Conservation (phyloP, 2,113 vertebrate genomes). For the Galeopterus variegatus region DNA sequence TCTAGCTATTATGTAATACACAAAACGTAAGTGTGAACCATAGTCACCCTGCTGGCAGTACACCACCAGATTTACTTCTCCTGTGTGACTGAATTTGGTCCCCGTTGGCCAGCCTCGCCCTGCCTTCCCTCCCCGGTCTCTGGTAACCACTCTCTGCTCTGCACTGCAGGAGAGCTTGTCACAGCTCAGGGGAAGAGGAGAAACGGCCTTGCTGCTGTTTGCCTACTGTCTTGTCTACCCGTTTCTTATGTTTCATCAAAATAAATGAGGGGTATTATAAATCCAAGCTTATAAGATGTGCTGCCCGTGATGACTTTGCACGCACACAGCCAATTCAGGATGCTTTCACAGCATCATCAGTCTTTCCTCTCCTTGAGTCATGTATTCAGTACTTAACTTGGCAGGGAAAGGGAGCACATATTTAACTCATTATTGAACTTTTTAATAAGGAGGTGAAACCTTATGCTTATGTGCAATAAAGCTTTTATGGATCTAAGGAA, state of each 20-base stretch:
- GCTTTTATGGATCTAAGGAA: not conserved
- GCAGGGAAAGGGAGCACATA: not conserved
- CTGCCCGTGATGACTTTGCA: not conserved
- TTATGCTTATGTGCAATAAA: not conserved
- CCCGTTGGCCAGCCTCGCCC: too few species aligned
- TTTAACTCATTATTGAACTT: not conserved
- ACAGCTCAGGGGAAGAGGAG: slow-evolving; percentile 44
- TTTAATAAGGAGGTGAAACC: slow-evolving; percentile 34
- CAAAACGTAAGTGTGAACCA: too few species aligned
- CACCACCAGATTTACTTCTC: too few species aligned
- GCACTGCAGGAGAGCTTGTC: not conserved
- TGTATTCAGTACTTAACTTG: not conserved
- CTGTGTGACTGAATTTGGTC: too few species aligned
- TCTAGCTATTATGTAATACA: too few species aligned
- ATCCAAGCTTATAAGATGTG: not conserved
- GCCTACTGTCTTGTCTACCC: not conserved
- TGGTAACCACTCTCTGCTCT: too few species aligned
- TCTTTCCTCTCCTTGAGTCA: not conserved
- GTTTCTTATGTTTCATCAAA: slow-evolving; percentile 25
- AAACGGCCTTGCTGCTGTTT: slow-evolving; percentile 5
- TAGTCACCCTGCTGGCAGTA: too few species aligned
- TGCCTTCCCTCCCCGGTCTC: too few species aligned
- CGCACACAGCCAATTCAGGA: not conserved
- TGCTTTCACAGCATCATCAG: not conserved
- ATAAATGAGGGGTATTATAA: not conserved